A percentile compares a stretch with the other conserved stretches of the same genome.
Conservation (phyloP, 2,888 invertebrate species). For the Eupithecia vulgata region DNA sequence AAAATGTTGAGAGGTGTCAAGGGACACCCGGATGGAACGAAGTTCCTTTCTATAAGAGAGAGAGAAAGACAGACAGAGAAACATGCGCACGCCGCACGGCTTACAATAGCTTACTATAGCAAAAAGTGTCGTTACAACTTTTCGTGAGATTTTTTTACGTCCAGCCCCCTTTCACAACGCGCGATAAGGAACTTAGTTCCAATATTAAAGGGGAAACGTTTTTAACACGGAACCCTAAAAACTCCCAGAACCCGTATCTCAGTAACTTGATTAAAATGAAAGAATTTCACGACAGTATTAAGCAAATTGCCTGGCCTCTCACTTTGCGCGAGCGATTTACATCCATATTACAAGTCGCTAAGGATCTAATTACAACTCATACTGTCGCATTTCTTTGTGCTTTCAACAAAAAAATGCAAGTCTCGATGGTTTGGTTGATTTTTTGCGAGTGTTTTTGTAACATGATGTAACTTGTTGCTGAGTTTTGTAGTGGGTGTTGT, state of each 20-base stretch:
- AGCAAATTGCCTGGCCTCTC: constrained; percentile 9
- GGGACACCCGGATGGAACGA: too few relatives aligned
- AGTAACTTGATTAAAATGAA: constrained; percentile 1
- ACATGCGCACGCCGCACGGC: too few relatives aligned
- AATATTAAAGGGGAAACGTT: too few relatives aligned
- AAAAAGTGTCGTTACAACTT: too few relatives aligned
- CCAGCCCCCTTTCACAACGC: too few relatives aligned
- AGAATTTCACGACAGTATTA: neutral
- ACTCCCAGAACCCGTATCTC: neutral
- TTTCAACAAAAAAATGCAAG: constrained; percentile 1
- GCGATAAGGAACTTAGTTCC: too few relatives aligned
- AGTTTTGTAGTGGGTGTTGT: neutral
- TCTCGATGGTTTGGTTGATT: neutral
- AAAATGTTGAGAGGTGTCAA: too few relatives aligned
- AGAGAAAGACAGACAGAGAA: too few relatives aligned
- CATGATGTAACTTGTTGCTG: constrained; percentile 8
- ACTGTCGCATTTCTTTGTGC: constrained; percentile 7
- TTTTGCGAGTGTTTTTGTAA: constrained; percentile 10
- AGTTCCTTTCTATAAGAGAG: too few relatives aligned
- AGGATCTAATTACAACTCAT: constrained; percentile 1
- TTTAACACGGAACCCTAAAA: neutral
- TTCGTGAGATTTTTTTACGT: too few relatives aligned
- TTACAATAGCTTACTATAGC: too few relatives aligned
- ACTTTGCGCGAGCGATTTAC: neutral
- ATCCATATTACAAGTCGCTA: neutral